Evolutionary conservation across 2,888 invertebrate species (phyloP).

Genomic region (Anaspis maculata): DNA sequence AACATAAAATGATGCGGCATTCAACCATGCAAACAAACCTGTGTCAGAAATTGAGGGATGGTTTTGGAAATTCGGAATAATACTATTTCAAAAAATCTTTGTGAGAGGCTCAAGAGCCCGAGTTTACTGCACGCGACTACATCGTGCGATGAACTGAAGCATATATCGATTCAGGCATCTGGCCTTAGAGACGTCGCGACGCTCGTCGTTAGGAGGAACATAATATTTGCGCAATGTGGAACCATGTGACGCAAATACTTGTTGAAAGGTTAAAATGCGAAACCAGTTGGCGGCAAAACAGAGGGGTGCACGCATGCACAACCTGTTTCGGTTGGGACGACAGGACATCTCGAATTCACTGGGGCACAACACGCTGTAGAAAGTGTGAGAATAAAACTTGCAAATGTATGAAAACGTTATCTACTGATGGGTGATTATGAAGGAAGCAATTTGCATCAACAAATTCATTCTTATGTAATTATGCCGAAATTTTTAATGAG

Average conservation of each 20-base stretch:
- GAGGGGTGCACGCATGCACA: too few relatives aligned
- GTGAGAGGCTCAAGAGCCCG: slow-evolving; percentile 25
- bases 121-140: slow-evolving; percentile 30
- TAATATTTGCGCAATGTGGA: slow-evolving; percentile 6
- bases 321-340: too few relatives aligned
- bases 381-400: too few relatives aligned
- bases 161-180: slow-evolving; percentile 15
- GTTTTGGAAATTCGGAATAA: neutral
- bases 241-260: slow-evolving; percentile 1
- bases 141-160: slow-evolving; percentile 35
- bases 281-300: neutral
- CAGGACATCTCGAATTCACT: too few relatives aligned
- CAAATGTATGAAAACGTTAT: too few relatives aligned
- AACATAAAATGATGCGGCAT: too few relatives aligned
- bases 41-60: too few relatives aligned
- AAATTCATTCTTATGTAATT: slow-evolving; percentile 6
- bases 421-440: too few relatives aligned
- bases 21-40: too few relatives aligned
- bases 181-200: slow-evolving; percentile 5
- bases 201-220: slow-evolving; percentile 1
- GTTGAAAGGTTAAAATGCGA: too few relatives aligned
- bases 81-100: slow-evolving; percentile 1
- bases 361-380: too few relatives aligned
- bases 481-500: slow-evolving; percentile 6
- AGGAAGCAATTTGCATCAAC: slow-evolving; percentile 9